These are phyloP conservation scores for Chaetogeoica ovagalla DNA, from an alignment of 2,888 invertebrate species.

Conservation along the genomic window DNA sequence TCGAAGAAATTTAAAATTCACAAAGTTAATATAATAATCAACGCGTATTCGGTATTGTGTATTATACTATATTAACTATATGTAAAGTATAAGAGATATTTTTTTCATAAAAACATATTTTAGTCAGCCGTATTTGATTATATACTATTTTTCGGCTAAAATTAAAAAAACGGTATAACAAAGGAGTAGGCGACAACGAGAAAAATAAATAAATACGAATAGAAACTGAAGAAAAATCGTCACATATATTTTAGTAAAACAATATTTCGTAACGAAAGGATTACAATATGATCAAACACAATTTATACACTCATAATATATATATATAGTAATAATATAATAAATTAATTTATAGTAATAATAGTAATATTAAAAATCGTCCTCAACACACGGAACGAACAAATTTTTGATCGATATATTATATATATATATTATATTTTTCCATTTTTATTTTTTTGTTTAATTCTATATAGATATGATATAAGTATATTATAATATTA, in stretches of 20 bases:
- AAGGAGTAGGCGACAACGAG: too few species aligned
- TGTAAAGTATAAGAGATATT: too few species aligned
- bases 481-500: slow-evolving; percentile 23
- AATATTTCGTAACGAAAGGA: slow-evolving; percentile 33
- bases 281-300: slow-evolving; percentile 31
- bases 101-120: too few species aligned
- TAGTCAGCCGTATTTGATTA: too few species aligned
- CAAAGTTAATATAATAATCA: too few species aligned
- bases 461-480: slow-evolving; percentile 38
- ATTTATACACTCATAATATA: slow-evolving; percentile 33
- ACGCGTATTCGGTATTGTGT: too few species aligned
- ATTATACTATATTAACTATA: too few species aligned
- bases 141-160: too few species aligned
- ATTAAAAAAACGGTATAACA: too few species aligned
- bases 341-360: neutral
- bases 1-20: too few species aligned
- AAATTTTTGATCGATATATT: slow-evolving; percentile 45
- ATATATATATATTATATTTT: neutral
- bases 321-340: neutral
- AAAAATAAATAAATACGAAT: too few species aligned
- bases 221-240: slow-evolving; percentile 28
- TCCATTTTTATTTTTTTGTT: neutral
- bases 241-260: slow-evolving; percentile 46
- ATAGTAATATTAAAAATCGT: slow-evolving; percentile 21
- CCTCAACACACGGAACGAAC: slow-evolving; percentile 31